Conservation (phyloP, 2,888 invertebrate species). For the Linnaemya vulpina region DNA sequence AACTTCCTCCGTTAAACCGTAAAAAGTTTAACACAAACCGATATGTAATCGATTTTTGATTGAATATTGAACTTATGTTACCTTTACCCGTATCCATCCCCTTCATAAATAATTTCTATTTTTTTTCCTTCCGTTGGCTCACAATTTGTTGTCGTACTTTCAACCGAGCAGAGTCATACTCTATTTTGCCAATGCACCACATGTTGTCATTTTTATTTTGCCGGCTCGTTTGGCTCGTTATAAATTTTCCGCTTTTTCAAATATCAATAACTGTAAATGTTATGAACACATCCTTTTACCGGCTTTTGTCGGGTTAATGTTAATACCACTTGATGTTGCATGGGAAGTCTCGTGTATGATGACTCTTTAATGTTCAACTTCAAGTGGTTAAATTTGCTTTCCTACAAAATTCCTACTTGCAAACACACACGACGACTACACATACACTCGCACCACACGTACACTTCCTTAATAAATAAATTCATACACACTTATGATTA, state of each 20-base stretch:
- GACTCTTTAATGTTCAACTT: constrained; percentile 64
- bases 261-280: constrained; percentile 83
- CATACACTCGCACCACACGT: background rate
- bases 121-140: constrained; percentile 13
- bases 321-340: constrained; percentile 69
- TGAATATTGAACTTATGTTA: constrained; percentile 80
- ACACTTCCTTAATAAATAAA: background rate
- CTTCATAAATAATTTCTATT: constrained; percentile 21
- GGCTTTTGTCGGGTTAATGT: constrained; percentile 73
- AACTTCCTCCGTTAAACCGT: constrained; percentile 35
- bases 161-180: background rate
- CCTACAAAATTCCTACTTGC: constrained; percentile 20
- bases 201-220: constrained; percentile 69
- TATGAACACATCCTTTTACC: constrained; percentile 81
- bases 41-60: constrained; percentile 83
- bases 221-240: constrained; percentile 77
- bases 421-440: background rate
- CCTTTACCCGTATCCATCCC: constrained; percentile 66
- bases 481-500: background rate
- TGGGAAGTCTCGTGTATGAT: constrained; percentile 59
- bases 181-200: constrained; percentile 54
- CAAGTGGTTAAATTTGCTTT: constrained; percentile 62
- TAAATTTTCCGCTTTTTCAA: constrained; percentile 83
- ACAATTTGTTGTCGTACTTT: constrained; percentile 17
- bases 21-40: constrained; percentile 66